phyloP scores from a whole-genome alignment of 2,797 vertebrate species.

The Cuculus canorus region DNA sequence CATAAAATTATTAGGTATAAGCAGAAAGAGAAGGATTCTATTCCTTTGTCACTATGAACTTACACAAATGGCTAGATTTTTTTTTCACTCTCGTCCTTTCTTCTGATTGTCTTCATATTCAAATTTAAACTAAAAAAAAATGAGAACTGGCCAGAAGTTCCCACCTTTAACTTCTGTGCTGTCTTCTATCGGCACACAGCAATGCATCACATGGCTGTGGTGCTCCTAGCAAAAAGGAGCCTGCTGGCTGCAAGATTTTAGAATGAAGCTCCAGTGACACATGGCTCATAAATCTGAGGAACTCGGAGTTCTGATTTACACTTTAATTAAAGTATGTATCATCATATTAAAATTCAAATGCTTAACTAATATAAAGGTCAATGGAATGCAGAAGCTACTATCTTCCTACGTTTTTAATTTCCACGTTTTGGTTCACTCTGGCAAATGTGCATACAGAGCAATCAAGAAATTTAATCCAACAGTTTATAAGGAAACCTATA shows the following conservation, averaged over 20 bases:
- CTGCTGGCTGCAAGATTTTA: neutral
- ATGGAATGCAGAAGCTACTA: neutral
- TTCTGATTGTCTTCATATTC: neutral
- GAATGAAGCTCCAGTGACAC: neutral
- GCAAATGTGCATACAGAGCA: neutral
- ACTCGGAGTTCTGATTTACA: constrained; percentile 3
- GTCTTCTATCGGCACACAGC: neutral
- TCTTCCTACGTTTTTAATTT: constrained; percentile 35
- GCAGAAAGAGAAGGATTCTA: neutral
- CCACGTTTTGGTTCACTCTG: neutral
- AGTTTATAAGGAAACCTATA: constrained; percentile 1
- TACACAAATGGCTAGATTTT: neutral
- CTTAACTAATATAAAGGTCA: constrained; percentile 55
- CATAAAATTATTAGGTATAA: neutral
- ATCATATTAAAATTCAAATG: constrained; percentile 14
- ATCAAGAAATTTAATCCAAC: neutral
- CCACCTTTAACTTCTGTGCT: neutral
- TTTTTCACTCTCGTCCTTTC: neutral
- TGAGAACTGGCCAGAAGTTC: neutral
- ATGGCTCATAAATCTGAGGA: neutral
- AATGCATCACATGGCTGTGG: neutral
- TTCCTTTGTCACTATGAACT: neutral
- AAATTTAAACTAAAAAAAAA: neutral
- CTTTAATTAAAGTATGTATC: constrained; percentile 40
- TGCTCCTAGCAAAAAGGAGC: neutral